Evolutionary conservation across 1,140 invertebrate species (phyloP), one percentile per base, ranked within the genome.

Genomic region (Pseudomyrmex flavicornis): DNA sequence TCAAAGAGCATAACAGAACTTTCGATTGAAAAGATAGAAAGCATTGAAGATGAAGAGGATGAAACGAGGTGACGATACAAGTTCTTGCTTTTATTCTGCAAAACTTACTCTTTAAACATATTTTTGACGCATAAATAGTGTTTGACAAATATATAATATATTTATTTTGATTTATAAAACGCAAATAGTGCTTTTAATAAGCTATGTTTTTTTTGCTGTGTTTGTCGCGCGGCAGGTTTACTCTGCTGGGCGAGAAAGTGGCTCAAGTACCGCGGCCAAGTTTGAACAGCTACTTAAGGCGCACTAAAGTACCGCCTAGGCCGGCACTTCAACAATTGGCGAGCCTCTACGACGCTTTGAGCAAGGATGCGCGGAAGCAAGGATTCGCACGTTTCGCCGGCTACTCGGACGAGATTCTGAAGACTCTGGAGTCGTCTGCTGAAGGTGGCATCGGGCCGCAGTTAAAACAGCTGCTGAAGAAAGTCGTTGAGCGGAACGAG

Each of bases 291-390:
- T 90, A 91, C 70, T 86, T 94, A 62, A 91, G 75, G 20, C 89
- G 90, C 7, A 72, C 90, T 3, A 93, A 93, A 66, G 68, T 91
- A 26, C 87, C 90, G 1, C 80, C 83, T 0, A 92, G 84, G 1
- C 84, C 87, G 3, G 90, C 93, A 13, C 84, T 93, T 59, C 90
- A 92, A 13, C 89, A 93, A 74, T 83, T 94, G 4, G 93, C 92
- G 0, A 79, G 79, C 4, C 85, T 94, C 7, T 94, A 94, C 79
- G 93, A 94, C 35, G 85, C 90, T 35, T 73, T 93, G 35, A 93
- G 92, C 69, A 93, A 93, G 65, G 93, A 94, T 66, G 93, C 93
- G 13, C 93, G 92, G 35, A 93, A 91, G 54, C 93, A 94, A 69
- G 93, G 93, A 7, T 93, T 92, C 46, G 90, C 90, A 0, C 92